These are phyloP conservation scores for Dasypogon diadema DNA, from an alignment of 2,888 invertebrate species.

Conservation along the genomic window DNA sequence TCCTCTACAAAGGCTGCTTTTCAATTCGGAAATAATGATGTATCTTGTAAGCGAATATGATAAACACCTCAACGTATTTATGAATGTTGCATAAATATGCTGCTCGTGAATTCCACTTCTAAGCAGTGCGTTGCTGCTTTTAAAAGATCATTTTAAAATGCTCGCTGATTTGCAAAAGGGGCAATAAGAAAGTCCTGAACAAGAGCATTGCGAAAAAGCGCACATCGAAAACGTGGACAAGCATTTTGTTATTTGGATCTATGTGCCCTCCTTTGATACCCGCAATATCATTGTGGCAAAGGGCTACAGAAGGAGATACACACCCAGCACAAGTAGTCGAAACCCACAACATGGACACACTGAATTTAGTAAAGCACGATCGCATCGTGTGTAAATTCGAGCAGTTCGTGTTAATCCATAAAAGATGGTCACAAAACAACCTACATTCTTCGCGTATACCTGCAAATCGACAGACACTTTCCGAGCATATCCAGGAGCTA, in stretches of 20 bases:
- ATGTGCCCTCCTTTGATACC: not conserved
- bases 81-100: conserved; percentile 47
- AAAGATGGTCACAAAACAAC: conserved; percentile 55
- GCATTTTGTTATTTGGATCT: conserved; percentile 36
- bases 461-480: conserved; percentile 33
- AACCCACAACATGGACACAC: conserved; percentile 39
- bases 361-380: conserved; percentile 57
- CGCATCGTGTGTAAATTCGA: conserved; percentile 58
- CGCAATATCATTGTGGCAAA: not conserved
- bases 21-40: conserved; percentile 29
- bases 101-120: not conserved
- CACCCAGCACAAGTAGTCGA: conserved; percentile 33
- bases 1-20: no score
- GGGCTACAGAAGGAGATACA: not conserved
- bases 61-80: not conserved
- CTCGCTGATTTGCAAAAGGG: not conserved
- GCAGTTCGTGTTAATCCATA: conserved; percentile 57
- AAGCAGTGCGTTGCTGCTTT: not conserved
- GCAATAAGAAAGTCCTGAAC: conserved; percentile 6
- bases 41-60: conserved; percentile 35
- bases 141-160: not conserved
- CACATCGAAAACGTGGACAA: conserved; percentile 46
- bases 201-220: conserved; percentile 31
- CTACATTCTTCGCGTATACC: conserved; percentile 2
- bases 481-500: conserved; percentile 41